Percentiles rank a stretch among this genome's conserved stretches.
Conservation (phyloP, 30 jellyfish, hydroid and myxozoan species). For the Cassiopea xamachana region DNA sequence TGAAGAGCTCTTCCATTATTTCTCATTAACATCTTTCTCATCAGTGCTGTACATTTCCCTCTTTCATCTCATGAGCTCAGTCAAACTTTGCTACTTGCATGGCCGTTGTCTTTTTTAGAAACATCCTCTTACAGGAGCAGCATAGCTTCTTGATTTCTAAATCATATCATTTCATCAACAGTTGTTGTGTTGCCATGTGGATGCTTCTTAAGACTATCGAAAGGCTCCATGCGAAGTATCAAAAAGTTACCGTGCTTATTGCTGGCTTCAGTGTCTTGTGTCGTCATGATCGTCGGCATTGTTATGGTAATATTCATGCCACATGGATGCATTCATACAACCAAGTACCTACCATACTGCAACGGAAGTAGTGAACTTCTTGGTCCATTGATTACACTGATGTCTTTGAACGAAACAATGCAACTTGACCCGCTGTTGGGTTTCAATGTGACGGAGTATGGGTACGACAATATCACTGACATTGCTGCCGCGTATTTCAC, state of each 20-base stretch:
- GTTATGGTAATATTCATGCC: constrained; percentile 66
- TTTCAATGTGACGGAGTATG: constrained; percentile 48
- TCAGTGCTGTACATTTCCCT: too few relatives aligned
- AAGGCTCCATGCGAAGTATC: constrained; percentile 49
- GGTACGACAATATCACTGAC: constrained; percentile 78
- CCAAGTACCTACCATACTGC: constrained; percentile 83
- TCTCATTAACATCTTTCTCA: too few relatives aligned
- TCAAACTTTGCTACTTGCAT: too few relatives aligned
- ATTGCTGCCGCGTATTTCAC: constrained; percentile 88
- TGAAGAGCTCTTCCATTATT: too few relatives aligned
- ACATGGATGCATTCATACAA: constrained; percentile 83
- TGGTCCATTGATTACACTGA: constrained; percentile 91
- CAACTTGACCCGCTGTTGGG: constrained; percentile 47
- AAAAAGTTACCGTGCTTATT: constrained; percentile 84
- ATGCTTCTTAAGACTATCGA: constrained; percentile 63
- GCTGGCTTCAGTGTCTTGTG: constrained; percentile 66
- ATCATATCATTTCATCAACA: neutral
- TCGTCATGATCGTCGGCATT: constrained; percentile 66
- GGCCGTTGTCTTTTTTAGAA: too few relatives aligned
- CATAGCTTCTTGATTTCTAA: too few relatives aligned
- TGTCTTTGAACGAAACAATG: constrained; percentile 78
- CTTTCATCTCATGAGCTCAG: too few relatives aligned
- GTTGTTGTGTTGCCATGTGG: constrained; percentile 80
- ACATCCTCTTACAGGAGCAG: too few relatives aligned
- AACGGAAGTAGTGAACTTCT: constrained; percentile 93